Base-by-base conservation (phyloP, 2,888 invertebrate genomes). In the Lacanobia oleracea region DNA sequence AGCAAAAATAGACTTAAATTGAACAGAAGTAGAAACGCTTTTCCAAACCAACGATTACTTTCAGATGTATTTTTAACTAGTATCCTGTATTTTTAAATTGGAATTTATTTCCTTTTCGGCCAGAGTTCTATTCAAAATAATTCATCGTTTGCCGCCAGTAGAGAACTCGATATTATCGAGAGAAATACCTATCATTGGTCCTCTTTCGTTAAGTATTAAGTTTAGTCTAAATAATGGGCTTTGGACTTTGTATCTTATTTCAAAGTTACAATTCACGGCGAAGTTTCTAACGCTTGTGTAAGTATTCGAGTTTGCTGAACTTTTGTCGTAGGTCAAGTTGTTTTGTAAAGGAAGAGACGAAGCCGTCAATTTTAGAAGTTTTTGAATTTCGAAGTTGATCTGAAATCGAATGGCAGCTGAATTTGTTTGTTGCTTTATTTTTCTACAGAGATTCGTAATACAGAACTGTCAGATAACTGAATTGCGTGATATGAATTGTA, bases 211-310 rank as follows among this genome's bases (percentile, higher is more conserved):
- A 57, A 75, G 62, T 68, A 27, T 59, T 48, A 69, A 62, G 65
- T 59, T 53, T 16, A 12, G 37, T 23, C 16, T n/a, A 62, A 48
- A 33, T 70, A 60, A 61, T 33, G 45, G 53, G 45, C 7, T 59
- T 33, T 0, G n/a, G 33, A 70, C 53, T 62, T 60, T 50, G 67
- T 57, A 74, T 83, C 59, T 78, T 67, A 67, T 71, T 79, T 63
- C 56, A 72, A 72, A 79, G 67, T 79, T 69, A 67, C 9, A 67
- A 83, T 85, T 82, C 70, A 73, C 43, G 53, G 23, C 27, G 43
- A 33, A 63, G 54, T 59, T 72, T 67, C 61, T 53, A 61, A 67
- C 40, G 61, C 21, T 82, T 71, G 14, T 16, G 37, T 54, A 66
- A 81, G 62, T 59, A 40, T 51, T 70, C 1, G n/a, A 67, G 61